A percentile compares a stretch with the other conserved stretches of the same genome.
Evolutionary conservation across 2,888 invertebrate genomes (phyloP).

Genomic region (Protonemura montana): DNA sequence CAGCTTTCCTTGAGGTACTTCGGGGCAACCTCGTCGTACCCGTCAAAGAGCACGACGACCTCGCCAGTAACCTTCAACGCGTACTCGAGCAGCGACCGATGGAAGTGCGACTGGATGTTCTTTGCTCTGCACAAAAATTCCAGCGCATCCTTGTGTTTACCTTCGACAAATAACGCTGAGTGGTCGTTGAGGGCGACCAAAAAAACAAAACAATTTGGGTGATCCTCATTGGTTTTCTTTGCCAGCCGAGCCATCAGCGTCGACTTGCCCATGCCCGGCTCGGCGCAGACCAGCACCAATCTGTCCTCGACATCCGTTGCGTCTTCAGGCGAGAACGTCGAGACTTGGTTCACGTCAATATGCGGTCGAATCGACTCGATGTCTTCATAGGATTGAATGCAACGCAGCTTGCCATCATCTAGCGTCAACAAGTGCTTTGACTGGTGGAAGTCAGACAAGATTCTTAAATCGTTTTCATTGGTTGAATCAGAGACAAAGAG

Average conservation of each 20-base stretch:
- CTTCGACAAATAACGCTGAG: neutral
- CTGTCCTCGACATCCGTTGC: neutral
- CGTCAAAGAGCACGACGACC: neutral
- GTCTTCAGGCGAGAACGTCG: neutral
- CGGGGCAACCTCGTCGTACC: neutral
- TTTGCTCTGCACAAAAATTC: neutral
- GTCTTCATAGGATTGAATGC: neutral
- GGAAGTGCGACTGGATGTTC: neutral
- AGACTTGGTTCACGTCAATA: neutral
- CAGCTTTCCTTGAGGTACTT: neutral
- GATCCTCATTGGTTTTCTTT: neutral
- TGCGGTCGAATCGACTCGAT: neutral
- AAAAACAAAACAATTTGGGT: neutral
- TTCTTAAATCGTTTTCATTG: neutral
- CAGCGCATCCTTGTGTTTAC: neutral
- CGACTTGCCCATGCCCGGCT: slow-evolving; percentile 29
- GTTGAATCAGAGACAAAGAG: neutral
- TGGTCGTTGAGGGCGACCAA: neutral
- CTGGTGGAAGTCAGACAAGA: neutral
- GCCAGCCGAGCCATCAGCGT: neutral
- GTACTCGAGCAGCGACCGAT: neutral
- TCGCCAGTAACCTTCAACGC: neutral
- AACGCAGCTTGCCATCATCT: neutral
- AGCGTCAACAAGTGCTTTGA: neutral
- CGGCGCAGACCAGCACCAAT: neutral